Conservation (phyloP, 2,797 vertebrate genomes). For the Trichosurus vulpecula region DNA sequence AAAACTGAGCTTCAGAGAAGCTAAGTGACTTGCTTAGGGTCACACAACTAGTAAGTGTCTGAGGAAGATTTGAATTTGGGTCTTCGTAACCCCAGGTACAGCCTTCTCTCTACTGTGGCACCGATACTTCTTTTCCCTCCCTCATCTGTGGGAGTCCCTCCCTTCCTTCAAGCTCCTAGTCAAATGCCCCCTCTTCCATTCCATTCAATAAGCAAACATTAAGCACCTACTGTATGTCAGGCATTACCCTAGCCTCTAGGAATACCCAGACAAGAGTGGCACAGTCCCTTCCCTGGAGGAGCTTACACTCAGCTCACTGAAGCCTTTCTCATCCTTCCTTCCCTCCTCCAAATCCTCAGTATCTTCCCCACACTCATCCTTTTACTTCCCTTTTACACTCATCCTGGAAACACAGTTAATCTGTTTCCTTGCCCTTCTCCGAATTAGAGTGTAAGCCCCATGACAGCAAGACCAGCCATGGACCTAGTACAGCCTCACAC, state of each 20-base stretch:
- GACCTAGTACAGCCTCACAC: neutral
- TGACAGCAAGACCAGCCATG: neutral
- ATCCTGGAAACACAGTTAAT: neutral
- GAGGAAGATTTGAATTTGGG: neutral
- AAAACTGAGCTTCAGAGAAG: neutral
- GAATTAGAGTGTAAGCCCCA: neutral
- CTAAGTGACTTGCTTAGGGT: neutral
- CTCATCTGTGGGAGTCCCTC: neutral
- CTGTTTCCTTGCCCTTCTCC: neutral
- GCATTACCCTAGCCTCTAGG: neutral
- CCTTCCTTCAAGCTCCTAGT: neutral
- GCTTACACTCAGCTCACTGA: neutral
- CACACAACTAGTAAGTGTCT: neutral
- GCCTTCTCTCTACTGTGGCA: neutral
- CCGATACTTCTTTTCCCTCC: neutral
- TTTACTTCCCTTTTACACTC: neutral
- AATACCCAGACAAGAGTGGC: neutral
- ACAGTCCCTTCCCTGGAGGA: neutral
- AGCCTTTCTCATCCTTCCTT: neutral
- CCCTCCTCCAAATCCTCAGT: no score
- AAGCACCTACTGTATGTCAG: neutral
- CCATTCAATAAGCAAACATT: neutral
- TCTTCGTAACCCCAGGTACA: neutral
- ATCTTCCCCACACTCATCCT: neutral
- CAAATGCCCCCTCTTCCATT: neutral